Percentiles rank a stretch among this genome's conserved stretches.
Conservation (phyloP, 1,140 invertebrate genomes). For the Trichonephila clavipes region DNA sequence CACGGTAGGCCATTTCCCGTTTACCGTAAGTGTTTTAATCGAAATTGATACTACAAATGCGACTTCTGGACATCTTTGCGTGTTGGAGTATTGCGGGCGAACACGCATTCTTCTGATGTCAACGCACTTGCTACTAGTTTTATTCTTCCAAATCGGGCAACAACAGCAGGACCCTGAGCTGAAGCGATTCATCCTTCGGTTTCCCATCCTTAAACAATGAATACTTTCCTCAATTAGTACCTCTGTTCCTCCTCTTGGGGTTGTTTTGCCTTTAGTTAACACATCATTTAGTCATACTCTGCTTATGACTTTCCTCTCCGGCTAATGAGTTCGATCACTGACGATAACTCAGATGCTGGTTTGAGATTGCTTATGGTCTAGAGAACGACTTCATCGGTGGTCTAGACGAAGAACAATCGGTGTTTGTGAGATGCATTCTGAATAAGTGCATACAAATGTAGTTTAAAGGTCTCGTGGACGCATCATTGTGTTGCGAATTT, state of each 20-base stretch:
- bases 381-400: background rate
- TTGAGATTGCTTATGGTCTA: background rate
- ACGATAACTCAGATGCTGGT: background rate
- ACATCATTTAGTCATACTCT: background rate
- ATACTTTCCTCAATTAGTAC: conserved; percentile 56
- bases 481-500: no score
- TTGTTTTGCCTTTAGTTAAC: conserved; percentile 47
- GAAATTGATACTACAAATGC: background rate
- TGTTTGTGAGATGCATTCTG: background rate
- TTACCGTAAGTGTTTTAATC: background rate
- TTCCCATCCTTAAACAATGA: conserved; percentile 36
- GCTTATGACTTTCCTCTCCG: conserved; percentile 33
- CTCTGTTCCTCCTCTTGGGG: no score
- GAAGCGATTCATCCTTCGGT: background rate
- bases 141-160: background rate
- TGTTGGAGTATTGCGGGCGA: conserved; percentile 11
- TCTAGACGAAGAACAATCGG: background rate
- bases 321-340: conserved; percentile 41
- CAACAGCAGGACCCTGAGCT: background rate
- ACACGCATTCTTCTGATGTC: conserved; percentile 45
- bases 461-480: no score
- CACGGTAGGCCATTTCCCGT: background rate
- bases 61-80: conserved; percentile 41
- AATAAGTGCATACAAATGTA: background rate
- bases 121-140: conserved; percentile 19